phyloP scores from a whole-genome alignment of 2,797 vertebrate genomes.

The Miichthys miiuy region DNA sequence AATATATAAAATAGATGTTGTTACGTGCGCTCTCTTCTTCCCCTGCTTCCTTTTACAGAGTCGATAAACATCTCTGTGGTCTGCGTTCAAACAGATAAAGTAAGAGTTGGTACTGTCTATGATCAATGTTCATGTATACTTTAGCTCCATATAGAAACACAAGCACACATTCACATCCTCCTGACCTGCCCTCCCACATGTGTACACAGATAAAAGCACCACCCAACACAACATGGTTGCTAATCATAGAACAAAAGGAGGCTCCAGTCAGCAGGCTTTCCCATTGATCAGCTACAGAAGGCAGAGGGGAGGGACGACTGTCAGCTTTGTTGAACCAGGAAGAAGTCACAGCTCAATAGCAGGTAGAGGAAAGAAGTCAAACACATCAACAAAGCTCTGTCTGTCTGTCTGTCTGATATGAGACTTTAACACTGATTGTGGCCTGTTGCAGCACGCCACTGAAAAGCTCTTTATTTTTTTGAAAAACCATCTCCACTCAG shows the following conservation, averaged over 20 bases:
- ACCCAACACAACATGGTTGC: conserved; percentile 56
- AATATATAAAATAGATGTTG: conserved; percentile 9
- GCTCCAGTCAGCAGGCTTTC: conserved; percentile 69
- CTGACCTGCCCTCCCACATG: conserved; percentile 59
- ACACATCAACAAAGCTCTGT: conserved; percentile 58
- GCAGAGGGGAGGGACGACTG: conserved; percentile 55
- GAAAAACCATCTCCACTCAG: neutral
- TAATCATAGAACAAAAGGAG: conserved; percentile 82
- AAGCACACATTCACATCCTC: conserved; percentile 42
- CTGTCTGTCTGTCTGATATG: conserved; percentile 40
- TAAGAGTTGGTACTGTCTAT: neutral
- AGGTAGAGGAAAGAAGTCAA: conserved; percentile 70
- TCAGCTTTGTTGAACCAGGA: conserved; percentile 73
- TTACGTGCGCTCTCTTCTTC: neutral
- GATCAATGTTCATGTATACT: conserved; percentile 12
- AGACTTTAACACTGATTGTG: conserved; percentile 32
- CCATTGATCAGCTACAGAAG: conserved; percentile 74
- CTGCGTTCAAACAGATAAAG: conserved; percentile 37
- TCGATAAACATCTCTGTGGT: conserved; percentile 15
- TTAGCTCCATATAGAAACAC: conserved; percentile 30
- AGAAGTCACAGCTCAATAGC: conserved; percentile 65
- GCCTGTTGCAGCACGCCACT: conserved; percentile 60
- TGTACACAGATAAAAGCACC: conserved; percentile 67
- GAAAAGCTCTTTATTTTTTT: conserved; percentile 35
- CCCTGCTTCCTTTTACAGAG: conserved; percentile 11